phyloP scores from a whole-genome alignment of 2,797 vertebrate genomes.

The Heteromormyrus szaboi region DNA sequence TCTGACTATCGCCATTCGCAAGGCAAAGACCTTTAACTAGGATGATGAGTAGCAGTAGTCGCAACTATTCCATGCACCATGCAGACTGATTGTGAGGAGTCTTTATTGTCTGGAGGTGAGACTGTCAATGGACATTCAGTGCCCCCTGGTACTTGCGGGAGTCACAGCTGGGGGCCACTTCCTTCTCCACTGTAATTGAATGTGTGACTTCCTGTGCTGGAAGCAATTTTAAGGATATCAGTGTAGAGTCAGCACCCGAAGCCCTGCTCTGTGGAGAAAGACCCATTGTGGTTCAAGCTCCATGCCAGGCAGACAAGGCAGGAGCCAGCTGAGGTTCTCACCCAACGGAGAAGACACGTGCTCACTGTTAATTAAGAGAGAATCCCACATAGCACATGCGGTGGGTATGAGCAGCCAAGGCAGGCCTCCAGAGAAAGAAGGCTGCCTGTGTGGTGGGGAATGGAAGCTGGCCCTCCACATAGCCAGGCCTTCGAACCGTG shows the following conservation, averaged over 20 bases:
- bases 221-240: background rate
- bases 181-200: background rate
- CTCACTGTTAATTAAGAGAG: background rate
- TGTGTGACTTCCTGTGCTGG: background rate
- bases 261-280: background rate
- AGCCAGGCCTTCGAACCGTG: background rate
- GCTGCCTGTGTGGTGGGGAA: background rate
- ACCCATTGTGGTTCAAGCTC: background rate
- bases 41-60: background rate
- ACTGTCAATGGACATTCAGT: background rate
- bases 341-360: background rate
- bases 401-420: background rate
- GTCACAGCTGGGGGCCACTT: background rate
- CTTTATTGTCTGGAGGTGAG: background rate
- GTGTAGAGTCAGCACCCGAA: background rate
- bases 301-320: background rate
- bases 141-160: background rate
- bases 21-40: background rate
- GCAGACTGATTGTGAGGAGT: background rate
- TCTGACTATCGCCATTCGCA: background rate
- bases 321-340: background rate
- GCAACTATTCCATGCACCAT: background rate
- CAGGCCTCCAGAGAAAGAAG: background rate
- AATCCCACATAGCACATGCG: background rate
- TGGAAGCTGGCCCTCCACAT: background rate